A percentile compares a stretch with the other conserved stretches of the same genome.
These are phyloP conservation scores for Drosophila arawakana DNA, from an alignment of 1,140 invertebrate species.

Conservation along the genomic window DNA sequence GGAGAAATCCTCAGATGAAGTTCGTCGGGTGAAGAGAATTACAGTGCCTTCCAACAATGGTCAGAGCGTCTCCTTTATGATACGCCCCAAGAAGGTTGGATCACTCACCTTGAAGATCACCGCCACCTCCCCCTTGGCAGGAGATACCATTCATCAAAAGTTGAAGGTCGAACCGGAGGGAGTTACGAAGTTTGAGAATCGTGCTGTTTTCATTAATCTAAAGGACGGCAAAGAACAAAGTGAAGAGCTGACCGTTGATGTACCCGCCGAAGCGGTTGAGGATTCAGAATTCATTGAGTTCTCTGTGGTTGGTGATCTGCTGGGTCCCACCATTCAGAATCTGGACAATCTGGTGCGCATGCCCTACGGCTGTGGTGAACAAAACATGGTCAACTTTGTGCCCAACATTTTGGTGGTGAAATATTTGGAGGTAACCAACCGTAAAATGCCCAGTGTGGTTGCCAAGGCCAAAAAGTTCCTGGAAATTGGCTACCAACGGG, in stretches of 20 bases:
- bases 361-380: slow-evolving; percentile 97
- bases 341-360: slow-evolving; percentile 91
- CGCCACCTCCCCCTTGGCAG: slow-evolving; percentile 88
- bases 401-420: slow-evolving; percentile 94
- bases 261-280: slow-evolving; percentile 89
- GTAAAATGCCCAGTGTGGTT: slow-evolving; percentile 56
- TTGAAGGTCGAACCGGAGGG: slow-evolving; percentile 92
- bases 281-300: slow-evolving; percentile 90
- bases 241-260: slow-evolving; percentile 87
- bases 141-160: slow-evolving; percentile 90
- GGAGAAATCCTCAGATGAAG: slow-evolving; percentile 86
- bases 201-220: slow-evolving; percentile 91
- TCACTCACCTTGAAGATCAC: slow-evolving; percentile 90
- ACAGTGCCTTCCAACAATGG: slow-evolving; percentile 89
- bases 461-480: slow-evolving; percentile 90
- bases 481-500: slow-evolving; percentile 95
- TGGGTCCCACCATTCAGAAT: slow-evolving; percentile 91
- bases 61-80: slow-evolving; percentile 91
- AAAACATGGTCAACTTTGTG: slow-evolving; percentile 97
- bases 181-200: slow-evolving; percentile 91
- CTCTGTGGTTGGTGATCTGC: slow-evolving; percentile 90
- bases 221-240: slow-evolving; percentile 85
- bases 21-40: slow-evolving; percentile 88
- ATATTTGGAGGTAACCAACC: slow-evolving; percentile 86
- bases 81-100: slow-evolving; percentile 90